Conservation (phyloP, 2,797 vertebrate species). For the Darevskia mixta region DNA sequence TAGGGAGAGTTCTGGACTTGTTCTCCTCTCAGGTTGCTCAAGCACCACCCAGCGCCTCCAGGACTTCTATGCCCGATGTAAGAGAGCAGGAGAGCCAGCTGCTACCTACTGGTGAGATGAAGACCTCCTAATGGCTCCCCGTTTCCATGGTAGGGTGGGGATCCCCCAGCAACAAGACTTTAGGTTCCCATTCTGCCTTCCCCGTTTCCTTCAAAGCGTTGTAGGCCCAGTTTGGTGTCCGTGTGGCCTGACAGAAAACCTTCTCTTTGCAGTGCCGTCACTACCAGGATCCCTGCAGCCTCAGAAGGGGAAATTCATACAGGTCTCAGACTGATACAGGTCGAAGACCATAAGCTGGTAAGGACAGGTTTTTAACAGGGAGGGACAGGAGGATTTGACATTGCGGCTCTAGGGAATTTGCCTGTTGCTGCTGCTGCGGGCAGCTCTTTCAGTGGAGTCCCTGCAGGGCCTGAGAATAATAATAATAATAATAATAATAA, state of each 20-base stretch:
- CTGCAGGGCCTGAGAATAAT: too few relatives aligned
- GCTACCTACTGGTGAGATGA: slow-evolving; percentile 64
- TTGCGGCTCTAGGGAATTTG: too few relatives aligned
- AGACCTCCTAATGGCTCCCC: not conserved
- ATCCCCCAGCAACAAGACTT: too few relatives aligned
- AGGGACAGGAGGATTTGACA: not conserved
- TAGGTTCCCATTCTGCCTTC: not conserved
- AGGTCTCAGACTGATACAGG: slow-evolving; percentile 65
- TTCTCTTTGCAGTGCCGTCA: slow-evolving; percentile 72
- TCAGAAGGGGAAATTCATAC: slow-evolving; percentile 67
- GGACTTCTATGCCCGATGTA: slow-evolving; percentile 66
- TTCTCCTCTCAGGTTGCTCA: slow-evolving; percentile 78
- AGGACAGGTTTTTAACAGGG: slow-evolving; percentile 35
- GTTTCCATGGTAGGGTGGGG: not conserved
- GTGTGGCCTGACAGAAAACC: fast-evolving
- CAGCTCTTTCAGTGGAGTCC: not conserved
- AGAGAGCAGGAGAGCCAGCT: slow-evolving; percentile 54
- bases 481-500: too few relatives aligned
- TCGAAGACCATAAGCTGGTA: slow-evolving; percentile 64
- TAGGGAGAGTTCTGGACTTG: slow-evolving; percentile 80
- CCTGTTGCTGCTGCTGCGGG: not conserved
- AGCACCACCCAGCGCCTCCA: slow-evolving; percentile 68
- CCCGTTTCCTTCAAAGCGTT: not conserved
- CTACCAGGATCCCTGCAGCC: slow-evolving; percentile 69
- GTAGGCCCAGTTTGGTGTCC: not conserved